Conservation (phyloP, 2,797 vertebrate species). For the Capromys pilorides region DNA sequence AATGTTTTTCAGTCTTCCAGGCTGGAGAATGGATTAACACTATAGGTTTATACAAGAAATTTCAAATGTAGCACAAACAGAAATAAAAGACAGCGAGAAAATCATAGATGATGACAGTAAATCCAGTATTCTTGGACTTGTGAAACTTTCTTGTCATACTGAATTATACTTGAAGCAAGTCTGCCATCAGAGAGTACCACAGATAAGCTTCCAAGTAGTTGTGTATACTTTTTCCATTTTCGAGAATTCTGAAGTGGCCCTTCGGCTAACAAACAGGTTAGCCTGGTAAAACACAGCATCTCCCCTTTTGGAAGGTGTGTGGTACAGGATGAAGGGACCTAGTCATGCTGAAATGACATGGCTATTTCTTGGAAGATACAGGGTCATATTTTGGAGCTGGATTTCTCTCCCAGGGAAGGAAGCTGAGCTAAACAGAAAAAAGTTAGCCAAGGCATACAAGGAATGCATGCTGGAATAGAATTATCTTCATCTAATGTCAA, state of each 20-base stretch:
- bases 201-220: background rate
- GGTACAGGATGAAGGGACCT: background rate
- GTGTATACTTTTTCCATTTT: background rate
- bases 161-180: background rate
- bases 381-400: background rate
- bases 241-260: background rate
- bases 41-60: background rate
- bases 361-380: background rate
- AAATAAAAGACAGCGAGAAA: constrained; percentile 18
- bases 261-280: background rate
- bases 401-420: background rate
- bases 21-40: background rate
- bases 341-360: background rate
- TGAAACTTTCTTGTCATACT: background rate
- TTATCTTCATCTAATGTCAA: background rate
- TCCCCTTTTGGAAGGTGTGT: background rate
- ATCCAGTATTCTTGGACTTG: background rate
- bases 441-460: background rate
- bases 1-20: background rate
- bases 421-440: background rate
- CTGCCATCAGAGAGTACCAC: background rate
- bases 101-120: background rate
- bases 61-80: background rate
- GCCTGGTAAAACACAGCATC: background rate
- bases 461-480: background rate